A percentile compares a stretch with the other conserved stretches of the same genome.
Conservation (phyloP, 1,140 invertebrate genomes). For the Parapsyche elsis region DNA sequence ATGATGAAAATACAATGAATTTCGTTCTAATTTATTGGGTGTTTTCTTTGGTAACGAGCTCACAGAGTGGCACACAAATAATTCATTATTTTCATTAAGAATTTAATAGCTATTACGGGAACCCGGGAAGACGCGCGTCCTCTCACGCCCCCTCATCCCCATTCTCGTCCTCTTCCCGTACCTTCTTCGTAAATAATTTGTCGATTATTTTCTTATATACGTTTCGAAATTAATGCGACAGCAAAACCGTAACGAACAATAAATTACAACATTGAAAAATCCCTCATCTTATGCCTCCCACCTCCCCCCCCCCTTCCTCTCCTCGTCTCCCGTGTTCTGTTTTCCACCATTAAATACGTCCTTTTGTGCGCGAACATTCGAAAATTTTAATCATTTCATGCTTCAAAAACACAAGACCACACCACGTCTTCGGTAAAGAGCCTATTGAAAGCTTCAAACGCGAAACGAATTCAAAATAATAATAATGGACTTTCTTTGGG, state of each 20-base stretch:
- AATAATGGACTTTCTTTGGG: no score
- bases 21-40: constrained; percentile 34
- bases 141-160: background rate
- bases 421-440: no score
- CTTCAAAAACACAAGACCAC: background rate
- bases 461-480: no score
- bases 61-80: constrained; percentile 35
- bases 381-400: background rate
- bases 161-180: no score
- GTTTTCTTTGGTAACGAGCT: constrained; percentile 35
- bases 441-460: no score
- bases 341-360: background rate
- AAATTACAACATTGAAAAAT: constrained; percentile 14
- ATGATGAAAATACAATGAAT: constrained; percentile 40
- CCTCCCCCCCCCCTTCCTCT: background rate
- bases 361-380: background rate
- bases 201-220: constrained; percentile 1
- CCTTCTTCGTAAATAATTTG: constrained; percentile 8
- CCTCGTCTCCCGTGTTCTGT: background rate
- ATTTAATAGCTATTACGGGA: constrained; percentile 34
- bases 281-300: background rate
- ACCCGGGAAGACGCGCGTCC: background rate
- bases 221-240: background rate
- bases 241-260: background rate
- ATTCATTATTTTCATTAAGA: constrained; percentile 39